phyloP scores from a whole-genome alignment of 2,888 invertebrate genomes.

The Zeuzera pyrina region DNA sequence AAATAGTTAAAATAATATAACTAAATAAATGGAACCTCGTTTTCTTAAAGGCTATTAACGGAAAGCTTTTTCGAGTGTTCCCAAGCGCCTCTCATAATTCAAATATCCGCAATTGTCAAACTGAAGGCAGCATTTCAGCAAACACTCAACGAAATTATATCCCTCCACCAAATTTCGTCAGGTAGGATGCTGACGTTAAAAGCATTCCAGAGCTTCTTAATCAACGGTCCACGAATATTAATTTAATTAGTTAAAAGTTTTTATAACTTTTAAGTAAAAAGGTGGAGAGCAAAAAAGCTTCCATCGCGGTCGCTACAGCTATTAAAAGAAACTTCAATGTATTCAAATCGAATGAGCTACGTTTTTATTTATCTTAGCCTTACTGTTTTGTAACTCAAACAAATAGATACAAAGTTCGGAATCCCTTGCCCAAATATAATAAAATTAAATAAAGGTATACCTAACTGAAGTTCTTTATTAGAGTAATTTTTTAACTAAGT shows the following conservation, averaged over 20 bases:
- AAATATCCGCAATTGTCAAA: conserved; percentile 42
- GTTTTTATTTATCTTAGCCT: conserved; percentile 5
- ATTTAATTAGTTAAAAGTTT: conserved; percentile 62
- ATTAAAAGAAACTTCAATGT: conserved; percentile 30
- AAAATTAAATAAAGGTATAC: too few relatives aligned
- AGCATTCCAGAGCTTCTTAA: conserved; percentile 59
- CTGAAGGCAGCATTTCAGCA: conserved; percentile 39
- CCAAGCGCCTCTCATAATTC: conserved; percentile 37
- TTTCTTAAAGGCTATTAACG: neutral
- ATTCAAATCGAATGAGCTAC: conserved; percentile 23
- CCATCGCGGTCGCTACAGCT: conserved; percentile 16
- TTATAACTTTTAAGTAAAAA: conserved; percentile 51
- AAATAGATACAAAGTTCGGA: conserved; percentile 4
- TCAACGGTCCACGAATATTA: conserved; percentile 60
- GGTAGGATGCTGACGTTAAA: conserved; percentile 52
- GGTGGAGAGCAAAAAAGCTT: conserved; percentile 41
- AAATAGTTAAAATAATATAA: too few relatives aligned
- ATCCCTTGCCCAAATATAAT: neutral
- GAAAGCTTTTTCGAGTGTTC: conserved; percentile 6
- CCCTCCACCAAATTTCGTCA: conserved; percentile 28
- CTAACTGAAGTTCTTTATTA: too few relatives aligned
- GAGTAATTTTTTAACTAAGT: too few relatives aligned
- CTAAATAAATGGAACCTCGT: too few relatives aligned
- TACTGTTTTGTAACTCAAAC: neutral
- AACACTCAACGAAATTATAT: conserved; percentile 42